Evolutionary conservation across 2,113 vertebrate species (phyloP).

Genomic region (Ailurus styani): DNA sequence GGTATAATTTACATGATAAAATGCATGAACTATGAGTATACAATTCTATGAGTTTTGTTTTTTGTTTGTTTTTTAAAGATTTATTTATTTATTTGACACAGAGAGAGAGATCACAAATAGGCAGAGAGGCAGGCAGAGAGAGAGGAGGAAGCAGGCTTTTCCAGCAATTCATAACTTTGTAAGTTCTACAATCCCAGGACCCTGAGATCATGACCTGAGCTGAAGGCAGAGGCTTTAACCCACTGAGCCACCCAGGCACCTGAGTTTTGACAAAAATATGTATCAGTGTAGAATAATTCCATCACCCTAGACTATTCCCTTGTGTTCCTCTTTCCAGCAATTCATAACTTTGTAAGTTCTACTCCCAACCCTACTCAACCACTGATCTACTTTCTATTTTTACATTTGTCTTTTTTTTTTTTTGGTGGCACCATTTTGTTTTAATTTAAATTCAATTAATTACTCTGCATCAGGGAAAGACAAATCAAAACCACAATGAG

Average conservation of each 20-base stretch:
- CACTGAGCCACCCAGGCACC: too few species aligned
- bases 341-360: not conserved
- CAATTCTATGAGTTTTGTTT: not conserved
- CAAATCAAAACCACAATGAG: too few species aligned
- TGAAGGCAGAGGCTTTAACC: too few species aligned
- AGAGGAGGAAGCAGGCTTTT: too few species aligned
- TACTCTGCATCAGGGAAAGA: not conserved
- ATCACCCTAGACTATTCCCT: not conserved
- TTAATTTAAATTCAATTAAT: not conserved
- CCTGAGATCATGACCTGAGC: too few species aligned
- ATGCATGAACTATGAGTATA: not conserved
- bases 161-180: too few species aligned
- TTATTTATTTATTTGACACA: too few species aligned
- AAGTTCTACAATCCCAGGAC: too few species aligned
- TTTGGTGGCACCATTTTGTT: not conserved
- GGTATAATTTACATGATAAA: not conserved
- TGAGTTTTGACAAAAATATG: not conserved
- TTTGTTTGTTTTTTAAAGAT: too few species aligned
- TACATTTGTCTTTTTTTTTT: not conserved
- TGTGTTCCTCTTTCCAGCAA: not conserved
- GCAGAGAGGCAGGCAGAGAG: too few species aligned
- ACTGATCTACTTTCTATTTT: not conserved
- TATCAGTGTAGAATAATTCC: not conserved
- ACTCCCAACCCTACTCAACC: not conserved
- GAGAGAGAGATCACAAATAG: too few species aligned